Conservation (phyloP, 2,888 invertebrate species). For the Labia minor region DNA sequence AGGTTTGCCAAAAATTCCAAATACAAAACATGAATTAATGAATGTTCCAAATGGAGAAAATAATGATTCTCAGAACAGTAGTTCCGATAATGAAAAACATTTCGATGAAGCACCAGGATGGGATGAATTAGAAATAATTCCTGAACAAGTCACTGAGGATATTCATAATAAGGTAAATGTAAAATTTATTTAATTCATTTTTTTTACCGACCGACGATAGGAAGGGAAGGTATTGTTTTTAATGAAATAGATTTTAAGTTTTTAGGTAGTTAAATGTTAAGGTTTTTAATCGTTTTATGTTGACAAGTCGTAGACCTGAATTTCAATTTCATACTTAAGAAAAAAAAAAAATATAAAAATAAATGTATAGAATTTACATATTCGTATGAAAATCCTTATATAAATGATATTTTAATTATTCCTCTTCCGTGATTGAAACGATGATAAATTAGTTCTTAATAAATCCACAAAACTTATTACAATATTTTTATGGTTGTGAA, state of each 20-base stretch:
- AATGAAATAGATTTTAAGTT: too few species aligned
- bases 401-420: too few species aligned
- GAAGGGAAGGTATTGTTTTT: neutral
- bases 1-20: neutral
- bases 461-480: too few species aligned
- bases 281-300: neutral
- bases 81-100: conserved; percentile 28
- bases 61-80: conserved; percentile 30
- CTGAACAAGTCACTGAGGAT: conserved; percentile 49
- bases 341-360: too few species aligned
- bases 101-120: conserved; percentile 33
- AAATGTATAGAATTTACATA: too few species aligned
- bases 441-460: too few species aligned
- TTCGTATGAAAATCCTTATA: too few species aligned
- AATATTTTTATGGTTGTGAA: too few species aligned
- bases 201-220: too few species aligned
- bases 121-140: conserved; percentile 52
- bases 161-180: conserved; percentile 51
- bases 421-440: too few species aligned
- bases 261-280: too few species aligned
- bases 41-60: conserved; percentile 25
- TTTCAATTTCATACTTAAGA: neutral
- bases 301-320: neutral
- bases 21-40: neutral
- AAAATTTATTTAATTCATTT: neutral